Conservation (phyloP, 2,888 invertebrate genomes). For the Malthinus seriepunctatus region DNA sequence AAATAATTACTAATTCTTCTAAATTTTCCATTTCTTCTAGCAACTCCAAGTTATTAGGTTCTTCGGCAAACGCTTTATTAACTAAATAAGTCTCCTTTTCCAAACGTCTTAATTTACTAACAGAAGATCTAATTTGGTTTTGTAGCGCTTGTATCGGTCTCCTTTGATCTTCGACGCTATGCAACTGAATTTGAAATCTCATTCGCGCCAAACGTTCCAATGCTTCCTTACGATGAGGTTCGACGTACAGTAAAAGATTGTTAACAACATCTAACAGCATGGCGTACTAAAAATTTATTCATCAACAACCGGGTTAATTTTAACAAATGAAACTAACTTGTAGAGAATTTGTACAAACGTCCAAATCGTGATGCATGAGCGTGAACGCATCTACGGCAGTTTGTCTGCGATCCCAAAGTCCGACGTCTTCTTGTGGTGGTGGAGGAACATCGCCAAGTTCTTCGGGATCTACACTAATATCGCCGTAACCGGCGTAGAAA, state of each 20-base stretch:
- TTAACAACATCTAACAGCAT: constrained; percentile 98
- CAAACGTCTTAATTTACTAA: constrained; percentile 80
- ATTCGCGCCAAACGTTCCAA: constrained; percentile 87
- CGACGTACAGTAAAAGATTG: constrained; percentile 93
- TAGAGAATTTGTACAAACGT: constrained; percentile 94
- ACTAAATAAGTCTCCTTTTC: constrained; percentile 90
- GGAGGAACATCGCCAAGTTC: constrained; percentile 70
- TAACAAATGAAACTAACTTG: constrained; percentile 58
- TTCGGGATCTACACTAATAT: constrained; percentile 72
- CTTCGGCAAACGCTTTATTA: constrained; percentile 77
- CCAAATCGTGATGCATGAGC: constrained; percentile 96
- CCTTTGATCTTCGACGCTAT: constrained; percentile 88
- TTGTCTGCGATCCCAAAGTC: constrained; percentile 79
- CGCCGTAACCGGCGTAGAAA: constrained; percentile 94
- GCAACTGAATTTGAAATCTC: constrained; percentile 92
- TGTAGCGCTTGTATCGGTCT: constrained; percentile 91
- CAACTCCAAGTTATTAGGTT: constrained; percentile 62
- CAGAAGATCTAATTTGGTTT: constrained; percentile 74
- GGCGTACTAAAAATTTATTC: constrained; percentile 67
- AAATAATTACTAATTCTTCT: constrained; percentile 63
- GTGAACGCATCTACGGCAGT: constrained; percentile 96
- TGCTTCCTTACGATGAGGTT: constrained; percentile 91
- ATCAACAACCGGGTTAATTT: neutral
- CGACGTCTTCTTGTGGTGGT: constrained; percentile 66
- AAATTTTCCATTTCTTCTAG: constrained; percentile 72